Percentiles rank a stretch among this genome's conserved stretches.
Evolutionary conservation across 2,888 invertebrate species (phyloP).

Genomic region (Lymantria dispar): DNA sequence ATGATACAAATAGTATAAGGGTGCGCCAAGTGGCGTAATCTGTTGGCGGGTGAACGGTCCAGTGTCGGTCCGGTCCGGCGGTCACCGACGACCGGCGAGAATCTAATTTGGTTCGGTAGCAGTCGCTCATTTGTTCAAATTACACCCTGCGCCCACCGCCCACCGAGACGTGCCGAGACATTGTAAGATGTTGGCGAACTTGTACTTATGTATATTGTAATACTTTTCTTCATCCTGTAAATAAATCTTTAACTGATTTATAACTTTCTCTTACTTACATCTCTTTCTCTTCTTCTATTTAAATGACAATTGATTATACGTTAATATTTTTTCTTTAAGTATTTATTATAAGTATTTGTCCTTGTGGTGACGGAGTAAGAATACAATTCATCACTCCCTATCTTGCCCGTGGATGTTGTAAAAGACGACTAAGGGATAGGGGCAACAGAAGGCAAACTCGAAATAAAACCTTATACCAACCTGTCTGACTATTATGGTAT

Average conservation of each 20-base stretch:
- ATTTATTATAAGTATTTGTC: no score
- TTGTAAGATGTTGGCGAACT: constrained; percentile 23
- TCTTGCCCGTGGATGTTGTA: no score
- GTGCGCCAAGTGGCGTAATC: constrained; percentile 51
- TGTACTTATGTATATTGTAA: constrained; percentile 9
- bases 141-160: constrained; percentile 41
- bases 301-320: no score
- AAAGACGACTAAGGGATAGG: no score
- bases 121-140: constrained; percentile 85
- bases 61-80: constrained; percentile 32
- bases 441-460: no score
- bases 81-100: constrained; percentile 57
- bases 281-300: no score
- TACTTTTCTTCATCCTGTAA: neutral
- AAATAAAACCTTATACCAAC: no score
- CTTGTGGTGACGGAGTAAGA: no score
- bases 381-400: no score
- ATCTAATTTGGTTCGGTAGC: constrained; percentile 86
- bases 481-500: no score
- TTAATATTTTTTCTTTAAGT: no score
- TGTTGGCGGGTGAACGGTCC: constrained; percentile 45
- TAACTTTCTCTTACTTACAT: no score
- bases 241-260: neutral
- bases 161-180: constrained; percentile 40
- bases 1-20: constrained; percentile 49